phyloP scores from a whole-genome alignment of 2,797 vertebrate genomes.

The Denticeps clupeoides region DNA sequence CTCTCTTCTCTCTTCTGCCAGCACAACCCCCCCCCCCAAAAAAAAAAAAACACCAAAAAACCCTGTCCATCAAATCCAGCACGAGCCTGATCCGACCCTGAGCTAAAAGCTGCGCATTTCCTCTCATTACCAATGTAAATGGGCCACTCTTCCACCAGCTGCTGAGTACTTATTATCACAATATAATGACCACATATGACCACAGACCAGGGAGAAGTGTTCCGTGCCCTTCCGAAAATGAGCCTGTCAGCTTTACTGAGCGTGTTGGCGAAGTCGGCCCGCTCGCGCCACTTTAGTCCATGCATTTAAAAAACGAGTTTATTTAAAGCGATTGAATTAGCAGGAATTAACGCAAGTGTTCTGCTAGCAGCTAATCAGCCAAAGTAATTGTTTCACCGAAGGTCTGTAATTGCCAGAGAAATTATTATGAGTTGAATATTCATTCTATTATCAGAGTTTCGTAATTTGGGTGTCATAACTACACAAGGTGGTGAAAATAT shows the following conservation, averaged over 20 bases:
- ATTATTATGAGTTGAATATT: slow-evolving; percentile 34
- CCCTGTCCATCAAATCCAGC: slow-evolving; percentile 1
- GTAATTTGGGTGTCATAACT: no score
- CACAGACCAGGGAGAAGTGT: slow-evolving; percentile 3
- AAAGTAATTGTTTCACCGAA: slow-evolving; percentile 52
- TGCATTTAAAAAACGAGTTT: slow-evolving; percentile 50
- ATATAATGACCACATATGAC: slow-evolving; percentile 12
- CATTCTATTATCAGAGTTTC: no score
- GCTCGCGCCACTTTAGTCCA: slow-evolving; percentile 30
- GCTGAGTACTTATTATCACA: slow-evolving; percentile 18
- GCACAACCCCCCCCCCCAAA: no score
- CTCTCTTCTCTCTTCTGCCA: no score
- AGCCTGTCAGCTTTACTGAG: slow-evolving; percentile 12
- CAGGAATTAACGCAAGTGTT: slow-evolving; percentile 38
- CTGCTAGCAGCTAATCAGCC: slow-evolving; percentile 49
- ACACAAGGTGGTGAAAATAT: no score
- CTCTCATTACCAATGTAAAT: slow-evolving; percentile 22
- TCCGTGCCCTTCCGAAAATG: slow-evolving; percentile 5
- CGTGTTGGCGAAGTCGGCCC: slow-evolving; percentile 15
- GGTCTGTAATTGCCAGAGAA: slow-evolving; percentile 41
- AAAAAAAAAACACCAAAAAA: no score
- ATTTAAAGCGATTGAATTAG: slow-evolving; percentile 47
- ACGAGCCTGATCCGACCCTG: slow-evolving; percentile 9
- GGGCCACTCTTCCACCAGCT: background rate
- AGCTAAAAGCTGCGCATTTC: slow-evolving; percentile 5